Percentiles rank a stretch among this genome's conserved stretches.
Conservation (phyloP, 2,113 vertebrate genomes). For the Malurus melanocephalus region DNA sequence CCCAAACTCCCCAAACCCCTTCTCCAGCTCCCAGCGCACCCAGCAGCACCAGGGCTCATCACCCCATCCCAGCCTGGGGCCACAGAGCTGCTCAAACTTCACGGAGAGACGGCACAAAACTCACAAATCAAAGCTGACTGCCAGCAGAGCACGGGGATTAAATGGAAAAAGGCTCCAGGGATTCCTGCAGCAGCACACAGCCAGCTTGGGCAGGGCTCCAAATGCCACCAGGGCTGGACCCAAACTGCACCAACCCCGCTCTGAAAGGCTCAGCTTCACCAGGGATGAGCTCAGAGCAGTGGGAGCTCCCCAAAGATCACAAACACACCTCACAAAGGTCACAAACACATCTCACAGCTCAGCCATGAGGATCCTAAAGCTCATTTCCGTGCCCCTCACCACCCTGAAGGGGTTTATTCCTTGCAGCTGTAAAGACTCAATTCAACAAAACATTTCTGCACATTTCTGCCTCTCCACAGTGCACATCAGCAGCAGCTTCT, state of each 20-base stretch:
- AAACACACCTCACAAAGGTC: neutral
- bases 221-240: neutral
- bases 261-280: neutral
- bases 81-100: neutral
- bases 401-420: neutral
- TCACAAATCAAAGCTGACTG: neutral
- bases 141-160: rapidly evolving
- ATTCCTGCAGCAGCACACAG: neutral
- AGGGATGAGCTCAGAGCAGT: neutral
- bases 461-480: neutral
- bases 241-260: neutral
- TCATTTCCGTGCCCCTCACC: neutral
- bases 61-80: neutral
- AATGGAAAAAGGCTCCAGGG: neutral
- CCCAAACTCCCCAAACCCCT: neutral
- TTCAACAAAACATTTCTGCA: neutral
- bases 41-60: rapidly evolving
- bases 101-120: neutral
- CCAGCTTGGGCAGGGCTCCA: neutral
- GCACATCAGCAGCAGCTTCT: neutral
- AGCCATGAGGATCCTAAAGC: rapidly evolving
- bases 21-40: neutral
- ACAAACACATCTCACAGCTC: rapidly evolving
- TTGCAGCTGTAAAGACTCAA: neutral
- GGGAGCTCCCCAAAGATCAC: rapidly evolving